Conservation (phyloP, 2,888 invertebrate species). For the Phymatocera aterrima region DNA sequence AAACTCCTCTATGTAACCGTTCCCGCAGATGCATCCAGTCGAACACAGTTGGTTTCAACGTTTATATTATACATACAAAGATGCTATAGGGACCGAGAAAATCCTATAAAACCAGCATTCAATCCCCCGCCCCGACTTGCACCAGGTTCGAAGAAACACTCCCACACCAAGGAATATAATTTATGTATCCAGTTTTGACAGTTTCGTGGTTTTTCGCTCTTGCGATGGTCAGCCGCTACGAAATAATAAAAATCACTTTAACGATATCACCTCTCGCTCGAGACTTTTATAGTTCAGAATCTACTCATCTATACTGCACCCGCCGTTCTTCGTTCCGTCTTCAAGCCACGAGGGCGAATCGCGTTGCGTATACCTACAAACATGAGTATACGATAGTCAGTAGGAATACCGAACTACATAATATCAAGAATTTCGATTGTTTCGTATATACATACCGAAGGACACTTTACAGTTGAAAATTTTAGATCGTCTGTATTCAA, state of each 20-base stretch:
- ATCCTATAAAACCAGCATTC: conserved; percentile 22
- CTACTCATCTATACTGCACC: neutral
- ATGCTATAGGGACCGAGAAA: neutral
- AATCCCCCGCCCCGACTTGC: neutral
- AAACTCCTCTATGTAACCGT: conserved; percentile 7
- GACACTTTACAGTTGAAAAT: conserved; percentile 13
- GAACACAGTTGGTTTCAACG: conserved; percentile 24
- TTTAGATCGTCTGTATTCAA: conserved; percentile 28
- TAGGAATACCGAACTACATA: neutral
- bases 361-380: neutral
- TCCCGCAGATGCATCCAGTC: neutral
- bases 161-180: conserved; percentile 10
- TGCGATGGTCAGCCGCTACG: conserved; percentile 2
- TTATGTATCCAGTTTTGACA: conserved; percentile 19
- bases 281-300: conserved; percentile 20
- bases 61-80: neutral
- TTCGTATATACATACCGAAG: no score
- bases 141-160: conserved; percentile 9
- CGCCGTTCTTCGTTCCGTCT: neutral
- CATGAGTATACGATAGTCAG: no score
- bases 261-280: neutral
- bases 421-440: neutral
- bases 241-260: conserved; percentile 38
- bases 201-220: conserved; percentile 20
- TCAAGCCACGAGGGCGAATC: neutral